Percentiles rank a stretch among this genome's conserved stretches.
phyloP scores from a whole-genome alignment of 2,113 vertebrate species.

The Proteles cristata region DNA sequence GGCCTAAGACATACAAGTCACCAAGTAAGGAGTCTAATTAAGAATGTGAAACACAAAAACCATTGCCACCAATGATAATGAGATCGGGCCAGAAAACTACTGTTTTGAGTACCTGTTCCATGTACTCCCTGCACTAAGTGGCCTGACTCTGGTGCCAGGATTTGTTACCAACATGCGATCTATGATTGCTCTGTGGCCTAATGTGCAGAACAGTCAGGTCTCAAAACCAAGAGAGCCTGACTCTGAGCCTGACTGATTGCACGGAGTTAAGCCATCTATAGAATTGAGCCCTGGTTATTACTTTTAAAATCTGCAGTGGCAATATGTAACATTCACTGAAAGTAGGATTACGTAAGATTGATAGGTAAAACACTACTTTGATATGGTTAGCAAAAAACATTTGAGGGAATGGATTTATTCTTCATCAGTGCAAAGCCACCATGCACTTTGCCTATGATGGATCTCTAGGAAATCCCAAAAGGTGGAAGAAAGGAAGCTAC shows the following conservation, averaged over 20 bases:
- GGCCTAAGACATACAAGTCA: neutral
- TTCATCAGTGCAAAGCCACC: neutral
- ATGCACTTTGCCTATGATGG: neutral
- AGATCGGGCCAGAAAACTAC: neutral
- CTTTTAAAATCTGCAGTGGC: conserved; percentile 30
- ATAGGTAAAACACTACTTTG: conserved; percentile 14
- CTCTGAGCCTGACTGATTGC: neutral
- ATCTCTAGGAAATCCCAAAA: conserved; percentile 23
- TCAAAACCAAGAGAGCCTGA: conserved; percentile 28
- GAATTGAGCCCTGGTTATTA: conserved; percentile 1
- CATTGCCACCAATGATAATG: neutral
- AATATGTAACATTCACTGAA: conserved; percentile 51
- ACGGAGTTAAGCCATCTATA: neutral
- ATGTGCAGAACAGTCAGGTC: neutral
- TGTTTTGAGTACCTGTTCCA: neutral
- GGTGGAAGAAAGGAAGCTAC: neutral
- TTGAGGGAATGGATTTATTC: conserved; percentile 47
- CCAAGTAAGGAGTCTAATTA: neutral
- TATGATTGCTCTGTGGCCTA: neutral
- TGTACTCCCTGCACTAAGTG: neutral
- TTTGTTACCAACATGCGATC: neutral
- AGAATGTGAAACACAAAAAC: neutral
- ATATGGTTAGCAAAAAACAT: conserved; percentile 36
- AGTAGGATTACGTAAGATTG: neutral
- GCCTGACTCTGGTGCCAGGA: neutral